A percentile compares a stretch with the other conserved stretches of the same genome.
phyloP scores from a whole-genome alignment of 2,888 invertebrate species.

The Scaptodrosophila latifasciaeformis region DNA sequence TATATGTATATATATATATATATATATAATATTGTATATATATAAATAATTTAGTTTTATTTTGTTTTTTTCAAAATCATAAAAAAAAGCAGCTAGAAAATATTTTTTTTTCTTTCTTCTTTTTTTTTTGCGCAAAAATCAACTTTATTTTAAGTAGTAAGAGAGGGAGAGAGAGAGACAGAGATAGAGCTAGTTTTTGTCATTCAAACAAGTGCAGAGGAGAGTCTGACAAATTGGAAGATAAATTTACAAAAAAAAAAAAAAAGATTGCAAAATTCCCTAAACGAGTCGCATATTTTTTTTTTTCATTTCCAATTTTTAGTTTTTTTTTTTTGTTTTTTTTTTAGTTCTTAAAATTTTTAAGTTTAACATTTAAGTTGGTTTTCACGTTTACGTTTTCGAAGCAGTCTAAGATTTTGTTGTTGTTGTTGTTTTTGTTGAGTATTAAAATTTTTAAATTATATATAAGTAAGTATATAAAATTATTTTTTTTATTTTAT shows the following conservation, averaged over 20 bases:
- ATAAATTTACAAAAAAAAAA: constrained; percentile 26
- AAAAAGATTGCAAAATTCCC: constrained; percentile 68
- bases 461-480: too few relatives aligned
- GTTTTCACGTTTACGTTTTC: constrained; percentile 58
- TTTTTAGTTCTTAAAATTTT: too few relatives aligned
- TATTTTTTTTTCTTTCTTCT: constrained; percentile 24
- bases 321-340: constrained; percentile 16
- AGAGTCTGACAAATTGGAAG: background rate
- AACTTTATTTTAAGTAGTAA: background rate
- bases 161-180: constrained; percentile 17
- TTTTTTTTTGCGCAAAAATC: constrained; percentile 45
- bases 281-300: constrained; percentile 72
- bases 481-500: constrained; percentile 35
- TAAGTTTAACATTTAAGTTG: constrained; percentile 9
- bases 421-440: constrained; percentile 39
- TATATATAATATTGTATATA: constrained; percentile 20
- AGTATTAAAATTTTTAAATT: constrained; percentile 50
- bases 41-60: constrained; percentile 4
- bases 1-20: constrained; percentile 36
- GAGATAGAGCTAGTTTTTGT: constrained; percentile 3
- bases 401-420: constrained; percentile 71
- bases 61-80: constrained; percentile 4
- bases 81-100: constrained; percentile 40
- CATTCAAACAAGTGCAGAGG: constrained; percentile 1
- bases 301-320: constrained; percentile 29